phyloP scores from a whole-genome alignment of 2,888 invertebrate genomes.

The Lomographa bimaculata region DNA sequence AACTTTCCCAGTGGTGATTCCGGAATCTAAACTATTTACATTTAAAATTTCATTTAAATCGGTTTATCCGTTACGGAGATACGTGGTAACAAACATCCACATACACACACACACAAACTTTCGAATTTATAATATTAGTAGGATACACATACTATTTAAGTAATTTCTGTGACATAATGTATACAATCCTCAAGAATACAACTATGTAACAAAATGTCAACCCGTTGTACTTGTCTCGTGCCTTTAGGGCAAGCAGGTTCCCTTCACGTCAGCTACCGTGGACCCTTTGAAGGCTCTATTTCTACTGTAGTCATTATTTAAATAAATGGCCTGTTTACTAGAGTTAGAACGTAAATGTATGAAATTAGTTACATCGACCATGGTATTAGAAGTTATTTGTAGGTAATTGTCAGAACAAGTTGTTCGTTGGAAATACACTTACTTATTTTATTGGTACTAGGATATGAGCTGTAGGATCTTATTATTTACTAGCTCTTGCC shows the following conservation, averaged over 20 bases:
- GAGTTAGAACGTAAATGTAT: slow-evolving; percentile 4
- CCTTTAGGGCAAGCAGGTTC: slow-evolving; percentile 19
- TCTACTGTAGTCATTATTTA: slow-evolving; percentile 15
- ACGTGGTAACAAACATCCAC: too few species aligned
- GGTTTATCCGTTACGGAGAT: too few species aligned
- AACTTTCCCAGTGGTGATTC: too few species aligned
- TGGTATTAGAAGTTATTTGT: slow-evolving; percentile 11
- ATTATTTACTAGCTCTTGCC: too few species aligned
- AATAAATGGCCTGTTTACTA: slow-evolving; percentile 18
- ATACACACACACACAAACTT: too few species aligned
- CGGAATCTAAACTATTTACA: too few species aligned
- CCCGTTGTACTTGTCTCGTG: slow-evolving; percentile 14
- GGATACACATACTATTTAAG: too few species aligned
- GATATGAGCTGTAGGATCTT: too few species aligned
- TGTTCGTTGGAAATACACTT: background rate
- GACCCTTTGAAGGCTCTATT: slow-evolving; percentile 20
- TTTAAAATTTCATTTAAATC: too few species aligned
- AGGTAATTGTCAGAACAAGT: slow-evolving; percentile 4
- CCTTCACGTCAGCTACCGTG: slow-evolving; percentile 20
- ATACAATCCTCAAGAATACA: slow-evolving; percentile 1
- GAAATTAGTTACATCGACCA: slow-evolving; percentile 7
- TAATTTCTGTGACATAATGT: background rate
- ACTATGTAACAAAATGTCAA: slow-evolving; percentile 1
- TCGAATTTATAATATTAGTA: too few species aligned
- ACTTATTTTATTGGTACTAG: too few species aligned